Percentiles rank a stretch among this genome's conserved stretches.
Conservation (phyloP, 2,888 invertebrate genomes). For the Shargacucullia verbasci region DNA sequence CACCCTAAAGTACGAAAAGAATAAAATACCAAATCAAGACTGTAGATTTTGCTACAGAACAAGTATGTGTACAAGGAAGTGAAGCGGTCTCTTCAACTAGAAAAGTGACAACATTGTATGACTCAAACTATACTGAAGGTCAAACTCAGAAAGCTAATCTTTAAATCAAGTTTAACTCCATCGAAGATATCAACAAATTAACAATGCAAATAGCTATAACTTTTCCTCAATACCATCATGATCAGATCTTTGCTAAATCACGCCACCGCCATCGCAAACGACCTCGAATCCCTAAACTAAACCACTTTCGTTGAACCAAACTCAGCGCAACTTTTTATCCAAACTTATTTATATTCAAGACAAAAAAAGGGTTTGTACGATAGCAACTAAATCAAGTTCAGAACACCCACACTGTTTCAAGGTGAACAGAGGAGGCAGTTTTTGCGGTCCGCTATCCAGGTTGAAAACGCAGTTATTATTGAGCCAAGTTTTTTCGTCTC, state of each 20-base stretch:
- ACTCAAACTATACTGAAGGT: conserved; percentile 39
- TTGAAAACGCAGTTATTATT: conserved; percentile 66
- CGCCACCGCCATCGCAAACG: conserved; percentile 7
- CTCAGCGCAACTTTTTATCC: conserved; percentile 66
- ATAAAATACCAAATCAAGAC: no score
- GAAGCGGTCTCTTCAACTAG: conserved; percentile 38
- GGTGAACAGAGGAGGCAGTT: conserved; percentile 80
- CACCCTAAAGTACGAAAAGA: no score
- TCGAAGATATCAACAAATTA: conserved; percentile 31
- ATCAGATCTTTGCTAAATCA: conserved; percentile 35
- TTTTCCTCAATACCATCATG: conserved; percentile 30
- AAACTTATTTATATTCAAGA: conserved; percentile 86
- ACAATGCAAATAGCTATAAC: conserved; percentile 26
- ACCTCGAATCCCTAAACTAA: conserved; percentile 30
- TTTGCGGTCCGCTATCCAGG: conserved; percentile 71
- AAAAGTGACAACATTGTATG: conserved; percentile 33
- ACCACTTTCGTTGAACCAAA: conserved; percentile 48
- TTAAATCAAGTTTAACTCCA: conserved; percentile 21
- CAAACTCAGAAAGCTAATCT: conserved; percentile 38
- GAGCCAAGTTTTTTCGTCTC: conserved; percentile 53
- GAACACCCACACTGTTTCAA: conserved; percentile 83
- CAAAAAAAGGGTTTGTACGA: conserved; percentile 87
- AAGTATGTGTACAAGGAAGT: conserved; percentile 15
- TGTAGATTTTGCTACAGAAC: no score
- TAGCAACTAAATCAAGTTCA: conserved; percentile 86